Evolutionary conservation across 2,113 vertebrate species (phyloP), one percentile per base, ranked within the genome.

Genomic region (Coryphaenoides rupestris): DNA sequence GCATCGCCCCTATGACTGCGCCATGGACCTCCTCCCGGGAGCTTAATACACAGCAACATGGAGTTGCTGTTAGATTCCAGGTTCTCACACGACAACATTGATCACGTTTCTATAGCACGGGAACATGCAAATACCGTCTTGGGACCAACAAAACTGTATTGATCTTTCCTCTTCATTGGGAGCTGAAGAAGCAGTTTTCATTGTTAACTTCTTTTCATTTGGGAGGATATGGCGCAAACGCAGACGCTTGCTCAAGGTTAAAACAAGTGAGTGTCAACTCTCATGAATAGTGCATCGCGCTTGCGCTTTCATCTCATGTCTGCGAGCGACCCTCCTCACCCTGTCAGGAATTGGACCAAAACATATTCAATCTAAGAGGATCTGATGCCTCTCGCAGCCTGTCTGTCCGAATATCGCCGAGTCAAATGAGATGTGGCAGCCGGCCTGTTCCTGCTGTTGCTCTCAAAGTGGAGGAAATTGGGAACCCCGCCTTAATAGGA

Each of bases 341-440:
- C 67, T 19, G 52, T 80, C 76, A 70, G 75, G 81, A 80, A 57
- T 60, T n/a, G 47, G n/a, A 16, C n/a, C 15, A 50, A 82, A 82
- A 82, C 75, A 80, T 75, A 78, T 75, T 73, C 68, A 78, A 84
- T 80, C 58, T 74, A 71, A 81, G 73, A 80, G 73, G 69, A 81
- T 79, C 61, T 72, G 78, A 81, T 70, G 78, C 68, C 67, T 68
- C 76, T 70, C 69, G 33, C 71, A 58, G 76, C 69, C 69, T 73
- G 76, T 83, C 78, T 21, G 13, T 75, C 66, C 60, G 65, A 78
- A 78, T 77, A 71, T 75, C 62, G 68, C 62, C 74, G 77, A 78
- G 69, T 17, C 26, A 75, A 80, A 84, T 73, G 26, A 65, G 75
- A 84, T 83, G 55, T 78, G 80, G 82, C 84, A 75, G 63, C 33